Percentiles rank a stretch among this genome's conserved stretches.
Conservation (phyloP, 2,797 vertebrate species). For the Remorina albescens region DNA sequence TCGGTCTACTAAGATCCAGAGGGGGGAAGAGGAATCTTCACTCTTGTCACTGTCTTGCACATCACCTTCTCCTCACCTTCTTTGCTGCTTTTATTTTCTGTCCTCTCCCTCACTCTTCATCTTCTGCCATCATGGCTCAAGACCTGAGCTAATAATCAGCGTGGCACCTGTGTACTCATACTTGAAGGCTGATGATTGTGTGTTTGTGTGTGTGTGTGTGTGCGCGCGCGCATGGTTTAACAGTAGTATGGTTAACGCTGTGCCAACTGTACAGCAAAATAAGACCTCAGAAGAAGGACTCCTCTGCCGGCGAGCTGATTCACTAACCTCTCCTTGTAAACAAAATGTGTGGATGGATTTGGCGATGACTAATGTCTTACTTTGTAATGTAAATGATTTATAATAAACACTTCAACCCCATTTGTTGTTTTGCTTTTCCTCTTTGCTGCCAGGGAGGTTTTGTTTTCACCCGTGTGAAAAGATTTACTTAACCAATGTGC, state of each 20-base stretch:
- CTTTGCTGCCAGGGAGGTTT: too few species aligned
- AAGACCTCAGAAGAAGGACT: constrained; percentile 5
- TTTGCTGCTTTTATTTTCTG: constrained; percentile 20
- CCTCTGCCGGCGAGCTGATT: constrained; percentile 35
- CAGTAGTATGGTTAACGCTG: constrained; percentile 23
- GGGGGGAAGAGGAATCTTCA: constrained; percentile 15
- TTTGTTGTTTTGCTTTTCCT: background rate
- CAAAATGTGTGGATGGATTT: constrained; percentile 45
- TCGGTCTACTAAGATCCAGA: background rate
- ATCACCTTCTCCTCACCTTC: background rate
- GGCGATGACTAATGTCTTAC: constrained; percentile 65
- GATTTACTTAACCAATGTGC: too few species aligned
- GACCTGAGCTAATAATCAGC: constrained; percentile 20
- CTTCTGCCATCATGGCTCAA: constrained; percentile 19
- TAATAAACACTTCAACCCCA: constrained; percentile 74
- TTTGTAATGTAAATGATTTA: constrained; percentile 78
- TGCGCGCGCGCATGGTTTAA: constrained; percentile 13
- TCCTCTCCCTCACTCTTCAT: constrained; percentile 8
- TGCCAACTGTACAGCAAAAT: constrained; percentile 32
- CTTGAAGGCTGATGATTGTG: constrained; percentile 58
- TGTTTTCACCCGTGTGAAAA: too few species aligned
- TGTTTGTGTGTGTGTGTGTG: constrained; percentile 33
- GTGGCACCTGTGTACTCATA: constrained; percentile 16
- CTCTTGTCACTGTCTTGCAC: constrained; percentile 3
- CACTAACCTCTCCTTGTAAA: constrained; percentile 25